Evolutionary conservation across 2,797 vertebrate genomes (phyloP).

Genomic region (Prunella strophiata): DNA sequence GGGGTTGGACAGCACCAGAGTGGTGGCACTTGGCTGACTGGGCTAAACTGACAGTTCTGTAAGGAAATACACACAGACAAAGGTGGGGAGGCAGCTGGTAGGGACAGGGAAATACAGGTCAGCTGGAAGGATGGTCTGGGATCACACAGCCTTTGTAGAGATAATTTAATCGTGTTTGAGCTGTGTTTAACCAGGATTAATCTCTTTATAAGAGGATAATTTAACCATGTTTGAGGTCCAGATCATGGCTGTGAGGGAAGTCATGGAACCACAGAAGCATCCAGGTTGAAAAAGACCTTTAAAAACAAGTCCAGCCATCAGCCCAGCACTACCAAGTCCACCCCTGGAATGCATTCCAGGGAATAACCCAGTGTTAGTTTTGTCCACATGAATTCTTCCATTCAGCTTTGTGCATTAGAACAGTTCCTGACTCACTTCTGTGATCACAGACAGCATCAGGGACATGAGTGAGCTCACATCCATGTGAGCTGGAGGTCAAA

Average conservation of each 20-base stretch:
- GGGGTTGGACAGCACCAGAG: not conserved
- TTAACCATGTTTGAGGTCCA: not conserved
- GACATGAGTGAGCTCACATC: not conserved
- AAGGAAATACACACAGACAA: not conserved
- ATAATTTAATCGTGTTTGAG: not conserved
- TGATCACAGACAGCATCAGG: not conserved
- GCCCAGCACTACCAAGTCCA: not conserved
- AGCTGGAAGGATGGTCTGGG: fast-evolving
- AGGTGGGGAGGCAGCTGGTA: not conserved
- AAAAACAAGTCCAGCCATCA: not conserved
- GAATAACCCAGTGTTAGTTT: not conserved
- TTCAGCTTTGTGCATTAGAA: fast-evolving
- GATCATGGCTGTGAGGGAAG: not conserved
- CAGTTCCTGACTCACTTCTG: not conserved
- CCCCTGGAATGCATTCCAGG: not conserved
- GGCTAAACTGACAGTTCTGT: not conserved
- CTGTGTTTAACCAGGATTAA: no score
- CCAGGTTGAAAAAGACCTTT: not conserved
- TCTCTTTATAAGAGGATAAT: not conserved
- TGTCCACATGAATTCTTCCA: fast-evolving
- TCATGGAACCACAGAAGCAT: not conserved
- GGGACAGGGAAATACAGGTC: not conserved
- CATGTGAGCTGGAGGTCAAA: not conserved
- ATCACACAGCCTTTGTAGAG: not conserved
- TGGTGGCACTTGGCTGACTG: not conserved